Evolutionary conservation across 2,797 vertebrate genomes (phyloP), one percentile per base, ranked within the genome.

Genomic region (Xiphorhynchus erythropygius): DNA sequence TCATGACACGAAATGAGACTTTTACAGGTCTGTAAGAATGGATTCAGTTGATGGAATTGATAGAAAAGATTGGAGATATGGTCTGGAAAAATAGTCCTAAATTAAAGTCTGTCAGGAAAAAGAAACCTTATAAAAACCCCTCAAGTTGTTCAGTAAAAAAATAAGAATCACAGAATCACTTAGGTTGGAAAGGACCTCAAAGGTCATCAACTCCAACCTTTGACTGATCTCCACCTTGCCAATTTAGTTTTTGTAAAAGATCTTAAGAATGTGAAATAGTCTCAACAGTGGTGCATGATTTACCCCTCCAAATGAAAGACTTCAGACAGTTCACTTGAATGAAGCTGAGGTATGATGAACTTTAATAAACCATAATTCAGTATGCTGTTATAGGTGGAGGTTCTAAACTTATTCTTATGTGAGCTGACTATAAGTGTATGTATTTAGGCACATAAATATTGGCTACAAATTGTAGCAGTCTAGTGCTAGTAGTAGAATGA

Each of bases 51-150:
- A 42, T 10, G 10, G 42, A 73, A 3, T 8, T 42, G n/a, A 60
- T 41, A 81, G 37, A 41, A 94, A 39, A 50, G 5, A 24, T 55
- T 24, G 3, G 2, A 9, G 42, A 27, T 62, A 0, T 55, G 10
- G 3, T 64, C 15, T 62, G 13, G 67, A 46, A 46, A 42, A 5
- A 0, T 3, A 56, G 17, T 8, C 25, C 3, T 35, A 6, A 21
- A 3, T 39, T 62, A 6, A 84, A 49, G 24, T 21, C 63, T 53
- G 7, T 42, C 17, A 47, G 50, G 12, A 2, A 23, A 55, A 84
- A 82, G 57, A 49, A 18, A 3, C 0, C 1, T 8, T 7, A 46
- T 25, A 57, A 13, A 4, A 1, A 0, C 2, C 18, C 23, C 39
- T 32, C 4, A 52, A 44, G 12, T 35, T 22, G 2, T 25, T 41